phyloP scores from a whole-genome alignment of 2,113 vertebrate genomes.

The Ciconia maguari region DNA sequence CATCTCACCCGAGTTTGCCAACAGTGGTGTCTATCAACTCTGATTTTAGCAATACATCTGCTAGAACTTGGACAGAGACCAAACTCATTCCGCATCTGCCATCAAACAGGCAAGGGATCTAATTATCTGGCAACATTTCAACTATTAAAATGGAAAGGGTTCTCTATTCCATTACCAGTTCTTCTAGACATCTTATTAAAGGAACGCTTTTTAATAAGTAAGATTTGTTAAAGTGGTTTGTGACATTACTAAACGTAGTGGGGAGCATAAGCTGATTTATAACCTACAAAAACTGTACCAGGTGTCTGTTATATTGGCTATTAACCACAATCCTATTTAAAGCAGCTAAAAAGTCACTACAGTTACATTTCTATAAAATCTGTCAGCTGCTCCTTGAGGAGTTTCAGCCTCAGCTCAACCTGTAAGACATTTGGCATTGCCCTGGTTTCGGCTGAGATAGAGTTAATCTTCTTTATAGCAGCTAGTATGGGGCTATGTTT shows the following conservation, averaged over 20 bases:
- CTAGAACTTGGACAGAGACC: neutral
- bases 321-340: constrained; percentile 27
- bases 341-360: neutral
- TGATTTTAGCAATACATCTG: constrained; percentile 23
- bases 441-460: too few species aligned
- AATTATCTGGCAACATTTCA: constrained; percentile 30
- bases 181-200: constrained; percentile 40
- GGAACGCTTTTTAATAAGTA: constrained; percentile 25
- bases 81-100: constrained; percentile 30
- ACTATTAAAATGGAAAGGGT: constrained; percentile 9
- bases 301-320: neutral
- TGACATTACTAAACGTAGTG: neutral
- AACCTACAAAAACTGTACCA: neutral
- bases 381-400: neutral
- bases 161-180: neutral
- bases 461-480: too few species aligned
- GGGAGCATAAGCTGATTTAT: neutral
- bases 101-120: constrained; percentile 25
- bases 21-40: constrained; percentile 1
- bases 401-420: neutral
- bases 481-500: too few species aligned
- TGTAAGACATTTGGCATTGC: neutral
- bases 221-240: constrained; percentile 38
- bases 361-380: neutral
- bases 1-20: neutral